phyloP scores from a whole-genome alignment of 2,113 vertebrate genomes.

The Lagopus leucura region DNA sequence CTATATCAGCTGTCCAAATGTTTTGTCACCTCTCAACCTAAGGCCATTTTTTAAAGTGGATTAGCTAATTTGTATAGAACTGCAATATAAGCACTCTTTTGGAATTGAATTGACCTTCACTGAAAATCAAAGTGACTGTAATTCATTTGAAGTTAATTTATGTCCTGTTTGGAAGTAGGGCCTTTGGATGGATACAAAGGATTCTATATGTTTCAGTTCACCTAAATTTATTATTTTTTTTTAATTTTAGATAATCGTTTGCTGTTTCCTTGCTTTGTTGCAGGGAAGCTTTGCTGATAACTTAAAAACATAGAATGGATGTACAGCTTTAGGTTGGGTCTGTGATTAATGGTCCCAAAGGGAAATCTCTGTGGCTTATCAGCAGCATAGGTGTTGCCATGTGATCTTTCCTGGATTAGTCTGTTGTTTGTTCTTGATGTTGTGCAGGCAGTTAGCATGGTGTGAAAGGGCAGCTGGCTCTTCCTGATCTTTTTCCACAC shows the following conservation, averaged over 20 bases:
- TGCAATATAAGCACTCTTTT: slow-evolving; percentile 51
- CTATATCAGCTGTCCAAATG: not conserved
- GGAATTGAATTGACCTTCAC: slow-evolving; percentile 51
- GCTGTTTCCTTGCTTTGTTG: not conserved
- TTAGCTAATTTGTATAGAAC: slow-evolving; percentile 52
- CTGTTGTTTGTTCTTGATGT: not conserved
- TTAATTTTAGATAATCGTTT: not conserved
- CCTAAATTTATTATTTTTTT: not conserved
- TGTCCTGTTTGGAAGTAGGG: not conserved
- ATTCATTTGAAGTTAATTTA: slow-evolving; percentile 31
- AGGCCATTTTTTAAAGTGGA: slow-evolving; percentile 14
- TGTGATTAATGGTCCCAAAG: not conserved
- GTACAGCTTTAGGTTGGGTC: not conserved
- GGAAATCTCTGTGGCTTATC: not conserved
- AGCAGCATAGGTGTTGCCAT: not conserved
- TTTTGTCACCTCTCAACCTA: slow-evolving; percentile 22
- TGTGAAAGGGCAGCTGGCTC: not conserved
- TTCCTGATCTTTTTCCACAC: not conserved
- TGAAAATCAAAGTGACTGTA: not conserved
- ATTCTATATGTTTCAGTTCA: not conserved
- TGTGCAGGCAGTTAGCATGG: not conserved
- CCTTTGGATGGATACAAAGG: not conserved
- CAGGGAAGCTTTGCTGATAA: not conserved
- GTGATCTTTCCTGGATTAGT: not conserved
- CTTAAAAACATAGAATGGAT: not conserved